Evolutionary conservation across 1,140 invertebrate genomes (phyloP), one percentile per base, ranked within the genome.

Genomic region (Saccostrea echinata): DNA sequence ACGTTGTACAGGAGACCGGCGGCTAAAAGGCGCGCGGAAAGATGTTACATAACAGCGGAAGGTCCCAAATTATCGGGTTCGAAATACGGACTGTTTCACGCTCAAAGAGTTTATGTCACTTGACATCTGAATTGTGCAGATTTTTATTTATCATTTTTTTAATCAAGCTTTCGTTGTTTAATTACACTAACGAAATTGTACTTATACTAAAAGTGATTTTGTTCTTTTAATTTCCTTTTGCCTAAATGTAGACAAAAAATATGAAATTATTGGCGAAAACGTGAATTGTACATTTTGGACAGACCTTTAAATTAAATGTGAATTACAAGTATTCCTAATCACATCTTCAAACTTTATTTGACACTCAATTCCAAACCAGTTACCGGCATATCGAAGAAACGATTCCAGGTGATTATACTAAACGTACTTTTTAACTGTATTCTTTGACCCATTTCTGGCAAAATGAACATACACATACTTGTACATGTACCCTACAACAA

Each of bases 391-490:
- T 64, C 57, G 18, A n/a, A 24, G 57, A 64, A 24, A 24, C 21
- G 57, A 64, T 64, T 64, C 8, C 8, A 64, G 21, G 24, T n/a
- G 57, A 64, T n/a, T 64, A 30, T 30, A 30, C 13, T 30, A 13
- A 13, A 76, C 0, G 24, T 16, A 76, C 27, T 76, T 16, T 30
- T 76, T 27, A 33, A 11, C 27, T 27, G 16, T 27, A 76, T 76
- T 76, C 68, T 76, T 33, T 33, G 68, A 76, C 68, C 68, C 68
- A 33, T 76, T 71, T 71, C 24, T 71, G 3, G 27, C 13, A 71
- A 24, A 71, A 43, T 71, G n/a, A 13, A 1, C 55, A 57, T 24
- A 71, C 27, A 27, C 9, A 71, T 24, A 68, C n/a, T 24, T 68
- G 27, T 4, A 68, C 64, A 4, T 68, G 27, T 68, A 24, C 11